Conservation (phyloP, 2,888 invertebrate genomes). For the Idaea aversata region DNA sequence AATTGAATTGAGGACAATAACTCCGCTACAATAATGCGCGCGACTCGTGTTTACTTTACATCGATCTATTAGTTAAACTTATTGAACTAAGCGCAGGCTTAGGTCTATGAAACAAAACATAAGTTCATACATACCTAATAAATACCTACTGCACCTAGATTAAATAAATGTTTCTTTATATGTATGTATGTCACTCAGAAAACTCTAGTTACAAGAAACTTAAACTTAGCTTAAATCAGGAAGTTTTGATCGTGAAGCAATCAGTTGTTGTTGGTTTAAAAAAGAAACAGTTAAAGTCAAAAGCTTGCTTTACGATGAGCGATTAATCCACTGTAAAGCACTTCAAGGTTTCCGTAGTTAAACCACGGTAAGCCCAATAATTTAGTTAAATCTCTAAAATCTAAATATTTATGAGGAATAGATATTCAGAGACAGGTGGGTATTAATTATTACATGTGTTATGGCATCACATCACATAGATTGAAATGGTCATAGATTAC, state of each 20-base stretch:
- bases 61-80: conserved; percentile 39
- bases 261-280: background rate
- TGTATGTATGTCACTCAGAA: conserved; percentile 6
- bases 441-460: background rate
- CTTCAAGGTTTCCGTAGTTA: background rate
- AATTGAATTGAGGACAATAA: conserved; percentile 80
- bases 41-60: conserved; percentile 56
- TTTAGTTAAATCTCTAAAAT: background rate
- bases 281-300: background rate
- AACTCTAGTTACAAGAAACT: conserved; percentile 2
- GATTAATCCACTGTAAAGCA: background rate
- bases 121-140: background rate
- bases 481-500: conserved; percentile 9
- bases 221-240: background rate
- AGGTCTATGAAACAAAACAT: conserved; percentile 7
- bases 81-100: conserved; percentile 1
- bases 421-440: background rate
- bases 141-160: background rate
- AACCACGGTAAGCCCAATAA: background rate
- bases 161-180: background rate
- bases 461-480: conserved; percentile 6
- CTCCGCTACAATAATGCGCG: conserved; percentile 61
- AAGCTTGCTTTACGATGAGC: background rate
- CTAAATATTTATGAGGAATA: background rate
- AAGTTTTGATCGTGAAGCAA: background rate